Percentiles rank a stretch among this genome's conserved stretches.
Evolutionary conservation across 1,140 invertebrate species (phyloP).

Genomic region (Drosophila kepulauana): DNA sequence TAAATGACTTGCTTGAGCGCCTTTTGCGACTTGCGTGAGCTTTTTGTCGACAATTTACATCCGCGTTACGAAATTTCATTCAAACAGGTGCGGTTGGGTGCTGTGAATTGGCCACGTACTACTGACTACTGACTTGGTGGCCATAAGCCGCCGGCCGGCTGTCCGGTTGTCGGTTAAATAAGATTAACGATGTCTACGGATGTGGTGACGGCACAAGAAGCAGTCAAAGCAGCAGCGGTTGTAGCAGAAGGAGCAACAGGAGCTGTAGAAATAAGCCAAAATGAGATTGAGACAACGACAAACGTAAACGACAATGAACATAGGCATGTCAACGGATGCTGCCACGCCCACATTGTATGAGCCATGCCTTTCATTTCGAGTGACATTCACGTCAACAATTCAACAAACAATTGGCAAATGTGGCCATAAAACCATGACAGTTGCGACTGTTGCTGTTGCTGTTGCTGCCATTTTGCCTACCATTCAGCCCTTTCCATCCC

Average conservation of each 20-base stretch:
- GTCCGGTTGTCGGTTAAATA: slow-evolving; percentile 61
- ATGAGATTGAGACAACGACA: slow-evolving; percentile 57
- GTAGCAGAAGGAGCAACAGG: slow-evolving; percentile 10
- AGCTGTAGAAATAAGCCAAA: slow-evolving; percentile 40
- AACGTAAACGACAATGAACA: slow-evolving; percentile 22
- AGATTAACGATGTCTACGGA: slow-evolving; percentile 61
- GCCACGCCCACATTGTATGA: slow-evolving; percentile 30
- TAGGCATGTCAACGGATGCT: slow-evolving; percentile 23
- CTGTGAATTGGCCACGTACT: slow-evolving; percentile 19
- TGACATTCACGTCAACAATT: slow-evolving; percentile 79
- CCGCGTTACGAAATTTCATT: slow-evolving; percentile 20
- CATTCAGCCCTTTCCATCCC: slow-evolving; percentile 27
- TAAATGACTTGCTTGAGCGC: slow-evolving; percentile 15
- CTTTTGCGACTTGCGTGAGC: not conserved
- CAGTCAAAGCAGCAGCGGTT: slow-evolving; percentile 2
- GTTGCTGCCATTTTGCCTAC: slow-evolving; percentile 55
- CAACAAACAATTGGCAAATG: slow-evolving; percentile 82
- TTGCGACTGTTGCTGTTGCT: slow-evolving; percentile 47
- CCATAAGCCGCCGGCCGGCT: slow-evolving; percentile 32
- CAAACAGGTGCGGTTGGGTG: slow-evolving; percentile 31
- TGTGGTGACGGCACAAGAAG: slow-evolving; percentile 20
- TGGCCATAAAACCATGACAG: slow-evolving; percentile 80
- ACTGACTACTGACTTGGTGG: slow-evolving; percentile 2
- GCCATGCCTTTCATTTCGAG: slow-evolving; percentile 55
- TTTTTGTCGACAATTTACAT: slow-evolving; percentile 7